Evolutionary conservation across 2,113 vertebrate genomes (phyloP).

Genomic region (Emydura subglobosa): DNA sequence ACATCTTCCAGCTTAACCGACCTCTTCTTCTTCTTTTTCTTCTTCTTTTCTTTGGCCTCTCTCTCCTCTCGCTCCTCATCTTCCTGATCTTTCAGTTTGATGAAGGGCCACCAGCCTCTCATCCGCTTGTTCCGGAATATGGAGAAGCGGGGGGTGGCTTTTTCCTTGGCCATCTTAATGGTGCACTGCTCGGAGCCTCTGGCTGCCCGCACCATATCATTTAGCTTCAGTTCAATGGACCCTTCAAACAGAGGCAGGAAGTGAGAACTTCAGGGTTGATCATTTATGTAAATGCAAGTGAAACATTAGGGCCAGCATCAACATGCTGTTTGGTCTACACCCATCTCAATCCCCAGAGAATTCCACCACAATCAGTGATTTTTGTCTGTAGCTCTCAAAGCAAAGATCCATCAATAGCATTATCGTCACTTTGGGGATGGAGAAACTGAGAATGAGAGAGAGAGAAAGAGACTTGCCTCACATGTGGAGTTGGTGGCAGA

Average conservation of each 20-base stretch:
- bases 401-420: background rate
- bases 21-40: slow-evolving; percentile 74
- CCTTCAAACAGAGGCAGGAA: slow-evolving; percentile 74
- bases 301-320: background rate
- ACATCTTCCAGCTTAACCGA: slow-evolving; percentile 84
- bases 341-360: background rate
- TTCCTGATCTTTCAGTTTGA: slow-evolving; percentile 86
- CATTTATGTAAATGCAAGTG: background rate
- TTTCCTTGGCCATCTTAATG: slow-evolving; percentile 86
- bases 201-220: slow-evolving; percentile 88
- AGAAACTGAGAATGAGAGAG: background rate
- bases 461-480: background rate
- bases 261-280: background rate
- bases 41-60: slow-evolving; percentile 76
- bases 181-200: slow-evolving; percentile 85
- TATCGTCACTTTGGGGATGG: background rate
- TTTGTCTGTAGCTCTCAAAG: background rate
- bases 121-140: slow-evolving; percentile 91
- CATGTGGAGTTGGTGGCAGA: background rate
- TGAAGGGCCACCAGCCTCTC: slow-evolving; percentile 94
- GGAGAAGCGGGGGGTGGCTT: slow-evolving; percentile 86
- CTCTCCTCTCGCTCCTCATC: slow-evolving; percentile 85
- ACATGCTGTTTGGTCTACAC: fast-evolving
- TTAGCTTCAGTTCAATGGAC: slow-evolving; percentile 88
- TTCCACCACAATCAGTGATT: fast-evolving